These are phyloP conservation scores for Sinocyclocheilus anophthalmus DNA, from an alignment of 2,113 vertebrate genomes.

Conservation along the genomic window DNA sequence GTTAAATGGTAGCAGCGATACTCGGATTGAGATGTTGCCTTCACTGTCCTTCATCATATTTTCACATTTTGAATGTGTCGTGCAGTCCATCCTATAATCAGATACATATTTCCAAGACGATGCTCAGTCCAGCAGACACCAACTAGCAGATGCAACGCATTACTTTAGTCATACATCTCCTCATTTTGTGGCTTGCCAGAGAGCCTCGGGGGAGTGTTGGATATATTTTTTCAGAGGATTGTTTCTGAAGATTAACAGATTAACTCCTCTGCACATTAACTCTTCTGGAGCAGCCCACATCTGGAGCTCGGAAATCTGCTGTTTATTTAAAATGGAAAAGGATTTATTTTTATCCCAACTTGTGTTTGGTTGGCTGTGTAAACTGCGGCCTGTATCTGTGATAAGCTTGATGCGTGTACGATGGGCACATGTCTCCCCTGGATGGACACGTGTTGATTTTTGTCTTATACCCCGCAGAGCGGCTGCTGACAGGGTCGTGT, in stretches of 20 bases:
- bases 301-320: slow-evolving; percentile 50
- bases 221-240: slow-evolving; percentile 53
- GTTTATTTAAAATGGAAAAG: slow-evolving; percentile 58
- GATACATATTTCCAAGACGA: slow-evolving; percentile 51
- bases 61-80: slow-evolving; percentile 37
- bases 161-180: slow-evolving; percentile 55
- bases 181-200: slow-evolving; percentile 53
- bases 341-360: slow-evolving; percentile 55
- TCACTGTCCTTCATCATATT: slow-evolving; percentile 30
- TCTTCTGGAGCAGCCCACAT: slow-evolving; percentile 44
- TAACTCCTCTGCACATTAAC: slow-evolving; percentile 53
- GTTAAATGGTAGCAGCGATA: slow-evolving; percentile 24
- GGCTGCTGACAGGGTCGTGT: slow-evolving; percentile 81
- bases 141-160: slow-evolving; percentile 56
- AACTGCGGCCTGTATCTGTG: slow-evolving; percentile 33
- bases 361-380: slow-evolving; percentile 36
- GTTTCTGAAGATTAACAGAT: slow-evolving; percentile 60
- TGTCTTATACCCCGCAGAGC: slow-evolving; percentile 67
- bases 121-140: slow-evolving; percentile 48
- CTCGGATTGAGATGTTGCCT: slow-evolving; percentile 39
- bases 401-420: neutral
- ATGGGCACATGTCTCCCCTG: neutral
- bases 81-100: slow-evolving; percentile 46
- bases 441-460: neutral
- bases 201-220: slow-evolving; percentile 50